phyloP scores from a whole-genome alignment of 2,113 vertebrate species.

The Orthochromis indermauri region DNA sequence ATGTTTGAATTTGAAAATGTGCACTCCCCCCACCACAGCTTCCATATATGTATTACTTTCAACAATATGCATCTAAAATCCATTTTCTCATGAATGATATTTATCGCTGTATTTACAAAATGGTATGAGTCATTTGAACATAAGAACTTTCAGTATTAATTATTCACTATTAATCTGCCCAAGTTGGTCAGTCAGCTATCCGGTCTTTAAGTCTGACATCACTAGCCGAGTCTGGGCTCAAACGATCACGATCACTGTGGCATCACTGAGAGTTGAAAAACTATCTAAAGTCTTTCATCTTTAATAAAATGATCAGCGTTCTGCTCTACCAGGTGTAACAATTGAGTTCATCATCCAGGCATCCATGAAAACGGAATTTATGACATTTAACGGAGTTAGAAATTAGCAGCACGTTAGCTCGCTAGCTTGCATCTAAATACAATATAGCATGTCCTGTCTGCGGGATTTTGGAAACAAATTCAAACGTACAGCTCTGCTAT shows the following conservation, averaged over 20 bases:
- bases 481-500: accelerated
- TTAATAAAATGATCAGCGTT: accelerated
- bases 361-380: background rate
- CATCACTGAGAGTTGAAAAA: background rate
- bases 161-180: background rate
- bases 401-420: accelerated
- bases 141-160: background rate
- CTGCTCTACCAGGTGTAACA: background rate
- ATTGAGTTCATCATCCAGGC: accelerated
- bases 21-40: background rate
- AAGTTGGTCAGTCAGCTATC: background rate
- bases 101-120: background rate
- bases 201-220: background rate
- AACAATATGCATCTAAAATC: background rate
- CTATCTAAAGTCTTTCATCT: accelerated
- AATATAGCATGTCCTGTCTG: too few relatives aligned
- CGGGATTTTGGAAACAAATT: accelerated
- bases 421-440: background rate
- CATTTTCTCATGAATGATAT: background rate
- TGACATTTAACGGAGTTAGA: background rate
- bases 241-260: background rate
- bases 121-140: background rate
- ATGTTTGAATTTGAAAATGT: background rate
- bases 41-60: background rate
- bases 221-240: background rate